Base-by-base conservation (phyloP, 2,113 vertebrate genomes). In the Ahaetulla prasina region DNA sequence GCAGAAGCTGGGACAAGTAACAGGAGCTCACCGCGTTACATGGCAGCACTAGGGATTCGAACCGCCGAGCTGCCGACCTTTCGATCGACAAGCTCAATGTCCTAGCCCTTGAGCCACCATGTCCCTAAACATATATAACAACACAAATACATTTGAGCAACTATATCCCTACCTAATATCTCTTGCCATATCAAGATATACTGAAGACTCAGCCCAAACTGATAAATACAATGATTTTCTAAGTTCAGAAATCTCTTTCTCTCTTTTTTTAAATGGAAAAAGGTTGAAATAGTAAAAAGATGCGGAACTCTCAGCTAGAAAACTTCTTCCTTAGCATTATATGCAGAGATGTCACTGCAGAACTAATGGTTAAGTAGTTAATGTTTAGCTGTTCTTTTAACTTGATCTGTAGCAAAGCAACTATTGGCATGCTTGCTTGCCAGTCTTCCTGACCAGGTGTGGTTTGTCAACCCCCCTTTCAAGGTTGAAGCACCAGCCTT, bases 231-330 rank as follows among this genome's bases (percentile, higher is more conserved):
- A 47, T 30, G 25, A 52, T 45, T 27, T 63, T 49, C 39, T 45
- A 47, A 49, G 25, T 63, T 89, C 88, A 93, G 86, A 0, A 86
- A 92, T 49, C 93, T 92, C 85, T 93, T 90, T 94, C 91, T 89
- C 87, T 90, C 49, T 93, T 57, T 2, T 43, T 39, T 52, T 14
- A 85, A 89, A 92, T 23, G 14, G 50, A 27, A 90, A 84, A 35
- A 54, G 11, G n/a, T 68, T 85, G 60, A 27, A 43, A 80, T 11
- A 45, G 68, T 91, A 92, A 8, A 89, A 3, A 47, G 39, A 63
- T 52, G 18, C 91, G 53, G 60, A 18, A 8, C 11, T n/a, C 43
- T 91, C 45, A n/a, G 30, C 39, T 74, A 85, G 86, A 88, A 93
- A 25, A 87, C 55, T 47, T 43, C 96, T 94, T 94, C 2, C 0